These are phyloP conservation scores for Gallinago stenura DNA, from an alignment of 2,797 vertebrate genomes.

Conservation along the genomic window DNA sequence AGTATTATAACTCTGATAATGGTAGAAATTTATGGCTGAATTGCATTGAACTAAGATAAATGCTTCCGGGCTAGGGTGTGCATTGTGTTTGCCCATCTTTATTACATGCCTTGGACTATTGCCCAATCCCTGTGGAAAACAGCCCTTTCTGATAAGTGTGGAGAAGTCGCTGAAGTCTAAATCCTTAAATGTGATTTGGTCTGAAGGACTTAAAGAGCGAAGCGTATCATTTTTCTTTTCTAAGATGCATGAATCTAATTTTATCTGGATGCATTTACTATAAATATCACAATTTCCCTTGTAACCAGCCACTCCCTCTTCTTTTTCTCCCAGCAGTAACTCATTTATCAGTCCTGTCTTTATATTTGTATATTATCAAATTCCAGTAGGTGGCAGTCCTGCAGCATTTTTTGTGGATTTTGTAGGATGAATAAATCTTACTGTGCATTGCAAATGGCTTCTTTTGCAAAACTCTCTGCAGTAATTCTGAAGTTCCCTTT, in stretches of 20 bases:
- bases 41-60: neutral
- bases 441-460: neutral
- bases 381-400: conserved; percentile 57
- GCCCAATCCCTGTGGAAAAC: neutral
- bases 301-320: neutral
- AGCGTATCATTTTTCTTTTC: neutral
- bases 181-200: neutral
- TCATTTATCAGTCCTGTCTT: rapidly evolving
- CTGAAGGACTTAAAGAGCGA: neutral
- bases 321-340: neutral
- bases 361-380: rapidly evolving
- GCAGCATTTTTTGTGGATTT: neutral
- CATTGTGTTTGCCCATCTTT: neutral
- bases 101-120: neutral
- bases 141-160: neutral
- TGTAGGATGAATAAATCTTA: rapidly evolving
- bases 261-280: neutral
- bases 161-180: neutral
- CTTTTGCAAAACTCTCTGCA: neutral
- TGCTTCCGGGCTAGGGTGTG: neutral
- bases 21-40: neutral
- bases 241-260: neutral
- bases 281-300: neutral
- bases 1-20: neutral
- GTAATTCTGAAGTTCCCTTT: neutral